Conservation (phyloP, 2,888 invertebrate genomes). For the Callinectes sapidus region DNA sequence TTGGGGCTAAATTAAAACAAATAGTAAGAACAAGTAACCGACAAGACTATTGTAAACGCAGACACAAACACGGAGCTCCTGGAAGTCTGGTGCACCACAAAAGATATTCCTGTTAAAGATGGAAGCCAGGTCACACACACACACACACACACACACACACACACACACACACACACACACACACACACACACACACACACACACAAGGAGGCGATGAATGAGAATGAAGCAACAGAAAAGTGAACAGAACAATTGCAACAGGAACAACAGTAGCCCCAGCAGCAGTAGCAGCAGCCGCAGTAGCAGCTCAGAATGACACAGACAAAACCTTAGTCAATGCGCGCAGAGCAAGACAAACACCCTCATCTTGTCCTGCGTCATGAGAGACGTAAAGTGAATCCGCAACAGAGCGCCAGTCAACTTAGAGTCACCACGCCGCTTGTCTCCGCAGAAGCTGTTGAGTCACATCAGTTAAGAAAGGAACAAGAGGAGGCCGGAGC, state of each 20-base stretch:
- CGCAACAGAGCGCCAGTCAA: neutral
- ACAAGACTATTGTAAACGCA: neutral
- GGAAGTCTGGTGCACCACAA: neutral
- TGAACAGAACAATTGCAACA: too few species aligned
- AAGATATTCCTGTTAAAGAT: neutral
- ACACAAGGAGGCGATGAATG: neutral
- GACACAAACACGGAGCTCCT: neutral
- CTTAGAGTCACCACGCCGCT: neutral
- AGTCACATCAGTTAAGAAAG: constrained; percentile 31
- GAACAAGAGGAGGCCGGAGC: constrained; percentile 2
- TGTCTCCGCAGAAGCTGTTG: neutral
- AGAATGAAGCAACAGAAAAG: too few species aligned
- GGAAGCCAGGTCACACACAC: neutral
- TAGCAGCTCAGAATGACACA: neutral
- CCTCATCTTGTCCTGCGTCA: neutral
- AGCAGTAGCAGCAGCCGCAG: neutral
- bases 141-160: constrained; percentile 14
- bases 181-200: constrained; percentile 20
- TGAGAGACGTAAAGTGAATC: neutral
- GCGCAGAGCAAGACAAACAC: neutral
- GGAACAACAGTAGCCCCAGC: neutral
- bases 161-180: constrained; percentile 20
- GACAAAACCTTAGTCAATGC: neutral
- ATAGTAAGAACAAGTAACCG: neutral
- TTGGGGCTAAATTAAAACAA: neutral